phyloP scores from a whole-genome alignment of 2,113 vertebrate genomes.

The Propithecus coquereli region DNA sequence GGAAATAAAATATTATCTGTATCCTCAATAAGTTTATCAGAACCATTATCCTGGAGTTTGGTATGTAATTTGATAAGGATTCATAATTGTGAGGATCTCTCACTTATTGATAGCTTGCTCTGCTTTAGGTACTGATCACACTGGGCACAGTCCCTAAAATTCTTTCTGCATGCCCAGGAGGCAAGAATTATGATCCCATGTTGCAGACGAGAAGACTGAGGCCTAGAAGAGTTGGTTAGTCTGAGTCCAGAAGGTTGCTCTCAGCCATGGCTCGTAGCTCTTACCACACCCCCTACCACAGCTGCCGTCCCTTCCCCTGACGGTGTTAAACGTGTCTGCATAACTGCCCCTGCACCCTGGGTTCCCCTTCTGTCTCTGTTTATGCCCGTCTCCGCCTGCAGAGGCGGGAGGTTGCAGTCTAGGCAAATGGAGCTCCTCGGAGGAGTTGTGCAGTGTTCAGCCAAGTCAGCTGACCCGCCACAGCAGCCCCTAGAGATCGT shows the following conservation, averaged over 20 bases:
- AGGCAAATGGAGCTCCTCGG: background rate
- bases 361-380: background rate
- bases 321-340: background rate
- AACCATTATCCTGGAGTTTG: background rate
- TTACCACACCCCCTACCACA: too few species aligned
- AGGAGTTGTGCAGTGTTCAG: background rate
- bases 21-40: background rate
- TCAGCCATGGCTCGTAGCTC: fast-evolving
- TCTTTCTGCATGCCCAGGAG: background rate
- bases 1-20: background rate
- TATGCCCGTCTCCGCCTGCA: background rate
- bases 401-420: background rate
- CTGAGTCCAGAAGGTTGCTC: background rate
- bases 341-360: background rate
- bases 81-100: background rate
- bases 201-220: background rate
- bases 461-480: background rate
- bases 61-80: background rate
- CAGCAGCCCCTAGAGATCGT: background rate
- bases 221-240: background rate
- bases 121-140: background rate
- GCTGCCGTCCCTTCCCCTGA: background rate
- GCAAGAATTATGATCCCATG: background rate
- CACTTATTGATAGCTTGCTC: background rate
- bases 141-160: background rate